A percentile compares a stretch with the other conserved stretches of the same genome.
phyloP scores from a whole-genome alignment of 1,140 invertebrate species.

The Bicyclus anynana region DNA sequence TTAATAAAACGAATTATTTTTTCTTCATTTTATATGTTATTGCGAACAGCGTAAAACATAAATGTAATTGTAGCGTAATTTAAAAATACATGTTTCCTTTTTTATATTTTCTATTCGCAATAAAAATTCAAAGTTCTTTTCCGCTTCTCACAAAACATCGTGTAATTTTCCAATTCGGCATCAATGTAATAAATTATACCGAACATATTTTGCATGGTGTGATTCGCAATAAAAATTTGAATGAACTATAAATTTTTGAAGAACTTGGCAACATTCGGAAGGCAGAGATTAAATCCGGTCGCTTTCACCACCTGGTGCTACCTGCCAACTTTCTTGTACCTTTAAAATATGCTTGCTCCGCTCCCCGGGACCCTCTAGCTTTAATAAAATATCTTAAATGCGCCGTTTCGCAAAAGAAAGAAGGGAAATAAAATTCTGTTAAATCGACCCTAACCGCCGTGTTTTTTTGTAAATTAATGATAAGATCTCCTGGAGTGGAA shows the following conservation, averaged over 20 bases:
- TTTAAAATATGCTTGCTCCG: conserved; percentile 25
- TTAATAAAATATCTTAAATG: conserved; percentile 23
- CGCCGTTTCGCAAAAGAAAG: conserved; percentile 7
- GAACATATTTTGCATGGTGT: conserved; percentile 6
- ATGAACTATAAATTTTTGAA: conserved; percentile 36
- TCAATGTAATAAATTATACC: neutral
- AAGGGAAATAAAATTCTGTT: neutral
- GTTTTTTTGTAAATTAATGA: neutral
- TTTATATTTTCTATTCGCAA: no score
- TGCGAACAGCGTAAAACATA: no score
- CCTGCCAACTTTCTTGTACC: conserved; percentile 41
- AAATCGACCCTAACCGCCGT: neutral
- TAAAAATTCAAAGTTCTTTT: neutral
- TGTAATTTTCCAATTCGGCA: conserved; percentile 1
- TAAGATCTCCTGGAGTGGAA: neutral
- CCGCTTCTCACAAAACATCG: neutral
- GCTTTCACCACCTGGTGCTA: conserved; percentile 40
- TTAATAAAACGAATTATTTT: no score
- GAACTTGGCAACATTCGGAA: conserved; percentile 42
- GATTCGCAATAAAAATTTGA: conserved; percentile 33
- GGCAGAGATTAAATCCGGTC: conserved; percentile 43
- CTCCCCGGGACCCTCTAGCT: conserved; percentile 9
- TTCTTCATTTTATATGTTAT: no score
- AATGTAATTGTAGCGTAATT: no score
- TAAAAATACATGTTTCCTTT: no score